Conservation (phyloP, 1,140 invertebrate species). For the Parapsyche elsis region DNA sequence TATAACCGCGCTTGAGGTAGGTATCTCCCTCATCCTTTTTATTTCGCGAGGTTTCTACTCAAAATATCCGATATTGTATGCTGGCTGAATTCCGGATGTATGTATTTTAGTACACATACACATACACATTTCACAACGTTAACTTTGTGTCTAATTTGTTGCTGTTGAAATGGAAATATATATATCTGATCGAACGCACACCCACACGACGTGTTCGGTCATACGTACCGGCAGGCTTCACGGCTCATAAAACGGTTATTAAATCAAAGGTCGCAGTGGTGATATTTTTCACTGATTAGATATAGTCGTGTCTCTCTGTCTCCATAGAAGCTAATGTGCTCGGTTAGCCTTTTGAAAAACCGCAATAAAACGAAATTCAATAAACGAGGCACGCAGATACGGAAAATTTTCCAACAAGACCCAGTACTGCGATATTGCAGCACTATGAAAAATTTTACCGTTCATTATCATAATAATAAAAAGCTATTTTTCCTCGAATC, state of each 20-base stretch:
- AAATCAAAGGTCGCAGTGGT: constrained; percentile 29
- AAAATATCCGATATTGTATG: too few species aligned
- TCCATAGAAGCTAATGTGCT: constrained; percentile 6
- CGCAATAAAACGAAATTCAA: constrained; percentile 16
- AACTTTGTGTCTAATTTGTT: neutral
- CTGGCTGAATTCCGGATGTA: too few species aligned
- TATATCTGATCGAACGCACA: constrained; percentile 24
- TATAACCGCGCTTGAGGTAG: too few species aligned
- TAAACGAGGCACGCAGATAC: constrained; percentile 8
- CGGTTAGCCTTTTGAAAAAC: constrained; percentile 8
- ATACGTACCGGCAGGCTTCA: neutral
- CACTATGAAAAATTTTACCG: neutral
- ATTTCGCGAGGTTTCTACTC: too few species aligned
- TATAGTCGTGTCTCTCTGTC: neutral
- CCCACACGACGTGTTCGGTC: constrained; percentile 18
- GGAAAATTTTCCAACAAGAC: neutral
- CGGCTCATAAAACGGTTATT: constrained; percentile 37
- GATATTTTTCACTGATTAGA: constrained; percentile 44
- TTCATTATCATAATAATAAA: neutral
- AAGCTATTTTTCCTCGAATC: too few species aligned
- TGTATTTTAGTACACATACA: neutral
- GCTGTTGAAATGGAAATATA: neutral
- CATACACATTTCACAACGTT: neutral
- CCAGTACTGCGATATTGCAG: neutral
- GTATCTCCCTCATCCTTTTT: too few species aligned